A percentile compares a stretch with the other conserved stretches of the same genome.
Conservation (phyloP, 1,140 invertebrate species). For the Eriosoma lanigerum region DNA sequence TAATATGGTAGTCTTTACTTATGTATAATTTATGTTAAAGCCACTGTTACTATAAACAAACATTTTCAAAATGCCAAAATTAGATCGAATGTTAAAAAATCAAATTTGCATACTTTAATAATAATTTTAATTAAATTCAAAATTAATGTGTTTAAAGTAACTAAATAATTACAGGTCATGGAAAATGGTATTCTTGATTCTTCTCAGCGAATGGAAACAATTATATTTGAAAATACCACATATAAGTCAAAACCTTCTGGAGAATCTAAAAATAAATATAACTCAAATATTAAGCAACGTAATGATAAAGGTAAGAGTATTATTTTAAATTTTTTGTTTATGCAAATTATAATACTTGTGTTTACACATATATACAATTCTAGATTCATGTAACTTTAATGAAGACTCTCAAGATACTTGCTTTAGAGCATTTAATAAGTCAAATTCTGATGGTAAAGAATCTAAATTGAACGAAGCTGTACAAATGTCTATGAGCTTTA, state of each 20-base stretch:
- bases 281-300: conserved; percentile 59
- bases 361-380: not conserved
- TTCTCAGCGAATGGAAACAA: conserved; percentile 79
- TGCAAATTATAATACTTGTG: no score
- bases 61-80: no score
- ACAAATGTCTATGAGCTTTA: conserved; percentile 65
- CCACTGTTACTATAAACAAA: no score
- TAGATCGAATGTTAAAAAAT: no score
- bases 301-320: conserved; percentile 59
- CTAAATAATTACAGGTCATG: conserved; percentile 57
- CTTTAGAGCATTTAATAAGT: conserved; percentile 65
- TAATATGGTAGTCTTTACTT: no score
- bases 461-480: conserved; percentile 62
- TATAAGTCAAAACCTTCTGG: conserved; percentile 69
- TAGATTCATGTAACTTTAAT: conserved; percentile 56
- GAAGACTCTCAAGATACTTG: conserved; percentile 59
- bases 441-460: conserved; percentile 63
- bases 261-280: conserved; percentile 61
- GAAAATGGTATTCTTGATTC: conserved; percentile 71
- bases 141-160: no score
- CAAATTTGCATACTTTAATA: no score
- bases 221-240: conserved; percentile 91
- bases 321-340: no score
- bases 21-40: no score
- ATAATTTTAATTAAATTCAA: no score